Conservation (phyloP, 1,140 invertebrate genomes). For the Sycobia sp. region DNA sequence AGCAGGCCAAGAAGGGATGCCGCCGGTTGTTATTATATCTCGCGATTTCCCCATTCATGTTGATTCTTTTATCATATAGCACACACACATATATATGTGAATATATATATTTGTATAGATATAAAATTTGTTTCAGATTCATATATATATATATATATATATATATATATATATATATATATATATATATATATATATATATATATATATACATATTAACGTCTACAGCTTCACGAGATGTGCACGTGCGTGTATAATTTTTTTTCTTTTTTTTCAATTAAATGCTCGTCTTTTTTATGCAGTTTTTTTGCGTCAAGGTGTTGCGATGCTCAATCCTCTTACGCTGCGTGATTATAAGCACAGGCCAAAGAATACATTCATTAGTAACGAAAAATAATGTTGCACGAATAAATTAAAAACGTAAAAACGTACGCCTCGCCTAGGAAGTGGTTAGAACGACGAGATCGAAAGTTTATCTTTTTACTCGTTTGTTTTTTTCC, state of each 20-base stretch:
- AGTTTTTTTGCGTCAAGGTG: constrained; percentile 10
- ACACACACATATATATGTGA: neutral
- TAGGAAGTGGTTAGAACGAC: constrained; percentile 18
- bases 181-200: constrained; percentile 1
- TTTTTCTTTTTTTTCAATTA: constrained; percentile 10
- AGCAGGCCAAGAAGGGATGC: constrained; percentile 30
- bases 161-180: neutral
- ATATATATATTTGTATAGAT: neutral
- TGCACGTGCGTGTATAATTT: constrained; percentile 15
- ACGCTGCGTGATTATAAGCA: constrained; percentile 59
- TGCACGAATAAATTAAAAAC: constrained; percentile 6
- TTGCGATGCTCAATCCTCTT: constrained; percentile 42
- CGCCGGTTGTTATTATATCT: constrained; percentile 20
- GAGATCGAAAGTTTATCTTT: too few species aligned
- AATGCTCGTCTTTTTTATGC: constrained; percentile 2
- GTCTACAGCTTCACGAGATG: constrained; percentile 12
- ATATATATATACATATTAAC: neutral
- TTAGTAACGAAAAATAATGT: constrained; percentile 49
- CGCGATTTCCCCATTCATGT: neutral
- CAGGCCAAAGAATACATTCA: constrained; percentile 55
- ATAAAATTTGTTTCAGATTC: neutral
- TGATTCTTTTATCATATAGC: constrained; percentile 3
- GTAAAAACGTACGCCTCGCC: constrained; percentile 3
- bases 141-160: neutral
- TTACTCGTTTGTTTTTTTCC: too few species aligned